These are phyloP conservation scores for Stomatorhinus ivindoensis DNA, from an alignment of 2,113 vertebrate genomes.

Conservation along the genomic window DNA sequence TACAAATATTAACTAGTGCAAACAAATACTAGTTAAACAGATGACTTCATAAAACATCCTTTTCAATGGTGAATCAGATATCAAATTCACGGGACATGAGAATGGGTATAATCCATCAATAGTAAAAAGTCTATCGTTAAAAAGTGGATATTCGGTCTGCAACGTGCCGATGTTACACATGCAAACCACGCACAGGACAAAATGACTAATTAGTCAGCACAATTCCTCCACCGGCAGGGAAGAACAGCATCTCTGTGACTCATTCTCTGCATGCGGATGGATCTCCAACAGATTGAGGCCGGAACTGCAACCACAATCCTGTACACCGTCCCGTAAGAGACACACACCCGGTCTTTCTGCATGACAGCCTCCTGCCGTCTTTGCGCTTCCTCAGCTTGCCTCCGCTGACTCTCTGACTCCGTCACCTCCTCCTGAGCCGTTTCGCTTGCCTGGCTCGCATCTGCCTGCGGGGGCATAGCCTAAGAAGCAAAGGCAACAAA, in stretches of 20 bases:
- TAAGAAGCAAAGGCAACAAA: constrained; percentile 27
- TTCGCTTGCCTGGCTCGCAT: constrained; percentile 29
- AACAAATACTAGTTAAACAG: neutral
- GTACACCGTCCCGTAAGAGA: neutral
- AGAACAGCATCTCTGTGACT: neutral
- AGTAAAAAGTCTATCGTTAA: no score
- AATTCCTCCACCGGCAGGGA: neutral
- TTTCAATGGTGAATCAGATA: neutral
- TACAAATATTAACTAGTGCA: neutral
- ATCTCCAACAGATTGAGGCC: neutral
- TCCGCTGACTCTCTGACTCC: constrained; percentile 44
- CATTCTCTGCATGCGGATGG: neutral
- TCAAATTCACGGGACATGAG: neutral
- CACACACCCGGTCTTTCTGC: constrained; percentile 79
- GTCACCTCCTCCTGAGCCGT: neutral
- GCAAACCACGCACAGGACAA: neutral
- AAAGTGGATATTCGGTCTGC: neutral
- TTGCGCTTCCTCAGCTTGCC: constrained; percentile 57
- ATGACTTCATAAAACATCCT: neutral
- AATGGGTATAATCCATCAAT: neutral
- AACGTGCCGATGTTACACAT: neutral
- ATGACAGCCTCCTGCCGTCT: constrained; percentile 76
- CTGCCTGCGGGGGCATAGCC: constrained; percentile 48
- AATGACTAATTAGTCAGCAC: neutral
- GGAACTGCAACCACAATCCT: neutral